A percentile compares a stretch with the other conserved stretches of the same genome.
These are phyloP conservation scores for Discoglossus pictus DNA, from an alignment of 2,797 vertebrate genomes.

Conservation along the genomic window DNA sequence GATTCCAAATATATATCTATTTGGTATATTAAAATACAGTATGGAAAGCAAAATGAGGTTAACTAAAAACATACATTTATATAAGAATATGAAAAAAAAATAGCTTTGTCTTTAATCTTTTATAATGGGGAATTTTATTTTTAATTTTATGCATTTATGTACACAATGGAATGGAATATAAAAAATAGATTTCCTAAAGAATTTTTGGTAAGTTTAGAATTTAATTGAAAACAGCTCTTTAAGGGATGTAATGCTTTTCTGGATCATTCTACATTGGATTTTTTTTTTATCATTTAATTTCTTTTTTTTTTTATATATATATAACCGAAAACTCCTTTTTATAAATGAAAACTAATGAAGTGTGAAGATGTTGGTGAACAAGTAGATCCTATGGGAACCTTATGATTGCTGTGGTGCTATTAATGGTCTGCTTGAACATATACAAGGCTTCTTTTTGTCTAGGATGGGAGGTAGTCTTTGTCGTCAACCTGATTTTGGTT, in stretches of 20 bases:
- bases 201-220: too few relatives aligned
- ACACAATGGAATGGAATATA: too few relatives aligned
- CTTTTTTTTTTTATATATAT: too few relatives aligned
- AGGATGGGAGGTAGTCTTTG: background rate
- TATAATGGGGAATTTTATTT: too few relatives aligned
- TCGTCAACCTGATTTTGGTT: constrained; percentile 18
- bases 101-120: too few relatives aligned
- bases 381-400: constrained; percentile 30
- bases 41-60: too few relatives aligned
- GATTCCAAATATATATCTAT: too few relatives aligned
- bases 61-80: too few relatives aligned
- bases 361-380: constrained; percentile 35
- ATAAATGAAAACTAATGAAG: constrained; percentile 57
- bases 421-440: background rate
- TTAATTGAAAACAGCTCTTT: background rate
- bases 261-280: constrained; percentile 29
- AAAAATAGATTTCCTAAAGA: too few relatives aligned
- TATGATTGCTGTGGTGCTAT: background rate
- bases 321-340: constrained; percentile 42
- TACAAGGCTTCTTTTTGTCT: constrained; percentile 17
- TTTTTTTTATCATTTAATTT: constrained; percentile 53
- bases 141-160: too few relatives aligned
- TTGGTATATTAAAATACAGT: too few relatives aligned
- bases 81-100: too few relatives aligned
- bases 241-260: constrained; percentile 44